Evolutionary conservation across 2,113 vertebrate species (phyloP).

Genomic region (Myanophis thanlyinensis): DNA sequence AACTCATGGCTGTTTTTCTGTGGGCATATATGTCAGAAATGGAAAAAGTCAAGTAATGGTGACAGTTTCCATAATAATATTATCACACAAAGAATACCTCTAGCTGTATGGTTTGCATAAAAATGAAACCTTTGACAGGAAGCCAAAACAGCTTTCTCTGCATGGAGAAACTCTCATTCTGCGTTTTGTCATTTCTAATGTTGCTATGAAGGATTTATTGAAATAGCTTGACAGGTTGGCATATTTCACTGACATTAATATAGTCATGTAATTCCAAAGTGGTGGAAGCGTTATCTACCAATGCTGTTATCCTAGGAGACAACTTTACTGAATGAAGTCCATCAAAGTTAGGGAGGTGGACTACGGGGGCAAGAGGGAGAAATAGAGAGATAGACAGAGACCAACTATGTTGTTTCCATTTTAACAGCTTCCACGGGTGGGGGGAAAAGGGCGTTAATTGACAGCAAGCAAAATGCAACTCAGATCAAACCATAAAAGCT

Average conservation of each 20-base stretch:
- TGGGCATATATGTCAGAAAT: background rate
- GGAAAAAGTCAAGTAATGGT: background rate
- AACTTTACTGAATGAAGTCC: slow-evolving; percentile 21
- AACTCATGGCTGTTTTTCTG: background rate
- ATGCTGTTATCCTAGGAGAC: slow-evolving; percentile 9
- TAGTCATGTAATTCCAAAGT: background rate
- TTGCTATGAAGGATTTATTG: slow-evolving; percentile 7
- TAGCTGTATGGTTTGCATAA: background rate
- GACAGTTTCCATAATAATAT: background rate
- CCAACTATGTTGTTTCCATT: background rate
- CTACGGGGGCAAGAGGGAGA: background rate
- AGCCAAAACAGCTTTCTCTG: background rate
- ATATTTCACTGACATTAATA: slow-evolving; percentile 1
- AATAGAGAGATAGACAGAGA: background rate
- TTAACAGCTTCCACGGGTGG: slow-evolving; percentile 5
- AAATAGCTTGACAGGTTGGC: slow-evolving; percentile 4
- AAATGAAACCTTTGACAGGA: background rate
- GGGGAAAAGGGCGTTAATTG: background rate
- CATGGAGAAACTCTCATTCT: background rate
- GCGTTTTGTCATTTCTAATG: slow-evolving; percentile 13
- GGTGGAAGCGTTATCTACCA: background rate
- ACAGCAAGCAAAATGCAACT: background rate
- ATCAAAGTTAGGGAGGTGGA: background rate
- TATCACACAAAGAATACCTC: background rate
- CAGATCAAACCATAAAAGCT: background rate